Conservation (phyloP, 23 tunicate genomes). For the Oikopleura albicans region DNA sequence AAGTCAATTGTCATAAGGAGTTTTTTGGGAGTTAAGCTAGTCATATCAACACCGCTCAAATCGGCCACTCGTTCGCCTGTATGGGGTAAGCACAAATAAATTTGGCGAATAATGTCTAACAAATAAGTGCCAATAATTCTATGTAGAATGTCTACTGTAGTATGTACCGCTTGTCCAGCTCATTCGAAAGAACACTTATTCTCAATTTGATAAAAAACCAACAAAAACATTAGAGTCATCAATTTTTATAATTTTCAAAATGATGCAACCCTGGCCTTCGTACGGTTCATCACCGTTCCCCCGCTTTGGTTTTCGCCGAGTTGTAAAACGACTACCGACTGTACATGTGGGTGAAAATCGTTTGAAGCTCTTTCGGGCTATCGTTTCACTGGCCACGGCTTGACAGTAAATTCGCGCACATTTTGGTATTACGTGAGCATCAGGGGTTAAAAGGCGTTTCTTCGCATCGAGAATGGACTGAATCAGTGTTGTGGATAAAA, state of each 20-base stretch:
- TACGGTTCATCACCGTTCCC: neutral
- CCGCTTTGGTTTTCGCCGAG: neutral
- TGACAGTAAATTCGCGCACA: neutral
- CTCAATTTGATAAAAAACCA: too few species aligned
- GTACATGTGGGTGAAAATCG: neutral
- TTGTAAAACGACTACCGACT: neutral
- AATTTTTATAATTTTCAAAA: too few species aligned
- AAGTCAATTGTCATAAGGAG: neutral
- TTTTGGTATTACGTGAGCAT: neutral
- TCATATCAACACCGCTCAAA: neutral
- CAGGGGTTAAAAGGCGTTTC: neutral
- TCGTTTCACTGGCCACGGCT: neutral
- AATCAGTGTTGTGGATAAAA: neutral
- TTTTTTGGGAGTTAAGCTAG: neutral
- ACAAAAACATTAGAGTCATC: too few species aligned
- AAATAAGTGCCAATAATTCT: too few species aligned
- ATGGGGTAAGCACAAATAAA: too few species aligned
- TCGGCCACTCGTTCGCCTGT: neutral
- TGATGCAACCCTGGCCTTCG: neutral
- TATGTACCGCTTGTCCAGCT: too few species aligned
- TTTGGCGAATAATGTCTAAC: too few species aligned
- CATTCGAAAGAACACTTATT: too few species aligned
- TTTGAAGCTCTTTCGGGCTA: neutral
- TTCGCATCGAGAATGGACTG: neutral
- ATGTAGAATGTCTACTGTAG: too few species aligned